Percentiles rank a stretch among this genome's conserved stretches.
Evolutionary conservation across 2,113 vertebrate species (phyloP).

Genomic region (crab-eating macaque (Macaca fascicularis)): T2T-MFA8v1.1 NC_088391.1:29655001-29655500

Average conservation of each 20-base stretch:
- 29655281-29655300: neutral
- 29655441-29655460: neutral
- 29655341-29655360: neutral
- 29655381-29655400: neutral
- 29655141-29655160: neutral
- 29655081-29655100: neutral
- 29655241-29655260: neutral
- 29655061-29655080: neutral
- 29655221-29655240: neutral
- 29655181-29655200: neutral
- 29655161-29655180: neutral
- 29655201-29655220: neutral
- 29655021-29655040: neutral
- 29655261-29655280: neutral
- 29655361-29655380: neutral
- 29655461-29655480: neutral
- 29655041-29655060: neutral
- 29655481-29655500: neutral
- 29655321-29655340: neutral
- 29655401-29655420: neutral
- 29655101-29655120: neutral
- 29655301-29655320: neutral
- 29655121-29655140: neutral
- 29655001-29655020: neutral
- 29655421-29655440: neutral